These are phyloP conservation scores for Bombyx huttoni DNA, from an alignment of 2,888 invertebrate genomes.

Conservation along the genomic window DNA sequence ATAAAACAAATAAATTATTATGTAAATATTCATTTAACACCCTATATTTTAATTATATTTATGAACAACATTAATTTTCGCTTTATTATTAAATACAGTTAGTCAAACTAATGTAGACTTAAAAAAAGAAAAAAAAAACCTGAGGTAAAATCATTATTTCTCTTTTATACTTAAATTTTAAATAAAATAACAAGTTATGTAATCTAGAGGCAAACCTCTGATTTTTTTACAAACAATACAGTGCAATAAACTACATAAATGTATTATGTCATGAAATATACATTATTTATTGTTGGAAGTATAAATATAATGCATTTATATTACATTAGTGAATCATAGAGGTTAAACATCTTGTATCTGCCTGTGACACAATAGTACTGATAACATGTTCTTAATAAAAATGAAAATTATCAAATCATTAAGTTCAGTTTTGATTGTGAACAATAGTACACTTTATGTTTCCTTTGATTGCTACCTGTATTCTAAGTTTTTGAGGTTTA, in stretches of 20 bases:
- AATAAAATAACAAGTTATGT: background rate
- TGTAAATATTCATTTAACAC: too few species aligned
- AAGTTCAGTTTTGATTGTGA: background rate
- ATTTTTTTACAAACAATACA: background rate
- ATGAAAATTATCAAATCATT: constrained; percentile 23
- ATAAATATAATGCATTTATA: constrained; percentile 6
- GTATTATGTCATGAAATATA: constrained; percentile 8
- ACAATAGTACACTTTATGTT: background rate
- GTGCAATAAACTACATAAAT: too few species aligned
- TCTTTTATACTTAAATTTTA: too few species aligned
- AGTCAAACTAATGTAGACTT: too few species aligned
- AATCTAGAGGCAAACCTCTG: background rate
- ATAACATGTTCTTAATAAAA: constrained; percentile 42
- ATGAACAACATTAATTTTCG: too few species aligned
- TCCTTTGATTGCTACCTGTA: background rate
- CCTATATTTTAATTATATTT: too few species aligned
- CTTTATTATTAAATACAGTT: too few species aligned
- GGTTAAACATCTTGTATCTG: constrained; percentile 34
- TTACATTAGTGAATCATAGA: constrained; percentile 31
- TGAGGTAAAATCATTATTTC: too few species aligned
- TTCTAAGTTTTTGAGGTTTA: too few species aligned
- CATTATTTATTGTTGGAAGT: constrained; percentile 3
- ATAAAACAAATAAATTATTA: too few species aligned
- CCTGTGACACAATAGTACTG: constrained; percentile 24
- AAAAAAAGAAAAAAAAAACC: too few species aligned